Conservation (phyloP, 92 coral and sea anemone genomes). For the Galaxea fascicularis region DNA sequence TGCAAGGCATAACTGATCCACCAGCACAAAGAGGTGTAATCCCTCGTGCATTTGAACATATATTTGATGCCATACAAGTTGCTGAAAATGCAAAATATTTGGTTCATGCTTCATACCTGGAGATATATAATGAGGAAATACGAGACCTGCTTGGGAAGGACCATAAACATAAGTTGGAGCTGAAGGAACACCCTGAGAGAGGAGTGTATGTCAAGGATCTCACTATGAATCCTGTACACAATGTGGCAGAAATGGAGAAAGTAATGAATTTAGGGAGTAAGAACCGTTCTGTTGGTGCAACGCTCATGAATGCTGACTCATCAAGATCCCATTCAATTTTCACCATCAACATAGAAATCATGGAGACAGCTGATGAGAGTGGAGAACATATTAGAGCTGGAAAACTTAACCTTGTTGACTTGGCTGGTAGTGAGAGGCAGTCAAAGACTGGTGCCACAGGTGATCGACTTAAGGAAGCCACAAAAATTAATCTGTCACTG, state of each 20-base stretch:
- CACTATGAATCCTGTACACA: slow-evolving; percentile 85
- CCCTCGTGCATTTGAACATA: slow-evolving; percentile 98
- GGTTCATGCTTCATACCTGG: slow-evolving; percentile 95
- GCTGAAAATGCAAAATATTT: slow-evolving; percentile 92
- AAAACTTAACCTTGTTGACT: slow-evolving; percentile 94
- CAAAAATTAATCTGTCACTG: slow-evolving; percentile 92
- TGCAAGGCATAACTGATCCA: slow-evolving; percentile 97
- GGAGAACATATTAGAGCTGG: slow-evolving; percentile 97
- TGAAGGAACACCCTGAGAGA: slow-evolving; percentile 96
- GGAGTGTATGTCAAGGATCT: slow-evolving; percentile 97
- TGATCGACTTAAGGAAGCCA: slow-evolving; percentile 95
- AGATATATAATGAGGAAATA: slow-evolving; percentile 98
- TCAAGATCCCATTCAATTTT: slow-evolving; percentile 98
- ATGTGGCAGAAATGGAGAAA: slow-evolving; percentile 86
- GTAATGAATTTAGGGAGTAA: slow-evolving; percentile 97
- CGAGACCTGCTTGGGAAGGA: slow-evolving; percentile 95
- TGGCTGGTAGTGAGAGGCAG: slow-evolving; percentile 98
- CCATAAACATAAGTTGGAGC: slow-evolving; percentile 86
- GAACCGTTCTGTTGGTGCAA: slow-evolving; percentile 97
- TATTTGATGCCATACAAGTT: slow-evolving; percentile 92
- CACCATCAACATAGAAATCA: slow-evolving; percentile 89
- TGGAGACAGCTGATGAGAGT: slow-evolving; percentile 86
- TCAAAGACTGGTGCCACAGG: slow-evolving; percentile 98
- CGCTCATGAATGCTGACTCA: slow-evolving; percentile 98
- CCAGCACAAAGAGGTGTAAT: slow-evolving; percentile 92